Evolutionary conservation across 2,888 invertebrate species (phyloP), one percentile per base, ranked within the genome.

Genomic region (Halictus quadricinctus): DNA sequence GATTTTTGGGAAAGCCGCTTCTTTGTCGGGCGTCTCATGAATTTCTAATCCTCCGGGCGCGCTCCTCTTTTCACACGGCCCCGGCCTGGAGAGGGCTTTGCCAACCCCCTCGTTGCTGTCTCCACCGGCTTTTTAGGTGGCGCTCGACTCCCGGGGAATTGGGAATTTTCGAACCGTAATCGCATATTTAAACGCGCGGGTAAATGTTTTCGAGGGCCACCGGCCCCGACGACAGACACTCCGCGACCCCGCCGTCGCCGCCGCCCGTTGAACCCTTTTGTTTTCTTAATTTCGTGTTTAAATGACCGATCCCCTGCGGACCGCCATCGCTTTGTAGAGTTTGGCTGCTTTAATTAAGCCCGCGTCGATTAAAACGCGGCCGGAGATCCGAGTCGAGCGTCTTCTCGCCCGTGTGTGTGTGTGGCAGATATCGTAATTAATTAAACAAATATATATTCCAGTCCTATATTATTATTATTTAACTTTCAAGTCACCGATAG

Each of bases 141-240:
- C 76, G 79, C 73, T 43, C 41, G 36, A 58, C 72, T 72, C 10
- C 74, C 54, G 41, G 66, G 76, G 76, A 83, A 83, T 83, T 74
- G 83, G 85, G 74, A 85, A 83, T 83, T 85, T 83, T 83, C 83
- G 73, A 83, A 85, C 79, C 80, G 85, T 80, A 72, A 85, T 85
- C 83, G 85, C 85, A 85, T 85, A 85, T 85, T 85, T 83, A 81
- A 85, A 69, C 72, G 79, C 75, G 29, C 54, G 72, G 83, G 80
- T 85, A 79, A 85, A 85, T 85, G 80, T 83, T 85, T 79, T 76
- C 83, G 73, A 73, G 60, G 46, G 36, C 43, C 60, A 21, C 60
- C 3, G 50, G 29, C 29, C 29, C 29, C 29, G 69, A 10, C 69
- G 69, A 69, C 12, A 43, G 41, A 50, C 18, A 18, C 29, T 29